A percentile compares a stretch with the other conserved stretches of the same genome.
Evolutionary conservation across 2,113 vertebrate species (phyloP).

Genomic region (Tichodroma muraria): DNA sequence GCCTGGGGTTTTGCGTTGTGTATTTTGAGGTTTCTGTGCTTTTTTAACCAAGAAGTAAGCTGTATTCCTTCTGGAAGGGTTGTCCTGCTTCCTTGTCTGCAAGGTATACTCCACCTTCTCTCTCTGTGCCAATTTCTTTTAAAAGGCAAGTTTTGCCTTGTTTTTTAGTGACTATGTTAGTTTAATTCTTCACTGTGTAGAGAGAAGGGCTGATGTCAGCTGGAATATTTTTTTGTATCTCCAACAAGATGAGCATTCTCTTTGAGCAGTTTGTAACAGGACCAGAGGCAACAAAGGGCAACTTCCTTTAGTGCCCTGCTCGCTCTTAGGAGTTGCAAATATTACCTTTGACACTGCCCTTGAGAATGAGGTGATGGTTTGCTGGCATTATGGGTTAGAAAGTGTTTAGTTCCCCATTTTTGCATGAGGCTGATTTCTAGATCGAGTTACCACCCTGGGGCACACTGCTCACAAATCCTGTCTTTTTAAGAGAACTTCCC

Average conservation of each 20-base stretch:
- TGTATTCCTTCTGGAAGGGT: neutral
- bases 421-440: neutral
- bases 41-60: neutral
- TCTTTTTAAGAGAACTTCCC: neutral
- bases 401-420: neutral
- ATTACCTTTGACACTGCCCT: neutral
- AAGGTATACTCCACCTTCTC: neutral
- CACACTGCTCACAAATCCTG: neutral
- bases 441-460: neutral
- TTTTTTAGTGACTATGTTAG: neutral
- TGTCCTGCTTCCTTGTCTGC: neutral
- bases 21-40: neutral
- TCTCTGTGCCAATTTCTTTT: neutral
- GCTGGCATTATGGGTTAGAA: neutral
- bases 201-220: neutral
- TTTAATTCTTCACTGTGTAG: neutral
- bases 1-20: neutral
- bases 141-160: neutral
- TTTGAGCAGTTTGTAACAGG: neutral
- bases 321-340: neutral
- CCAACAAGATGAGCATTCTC: neutral
- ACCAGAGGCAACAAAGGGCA: neutral
- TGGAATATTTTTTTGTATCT: neutral
- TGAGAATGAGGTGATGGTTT: neutral
- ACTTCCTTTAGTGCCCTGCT: neutral